Conservation (phyloP, 2,888 invertebrate genomes). For the Zootermopsis nevadensis region DNA sequence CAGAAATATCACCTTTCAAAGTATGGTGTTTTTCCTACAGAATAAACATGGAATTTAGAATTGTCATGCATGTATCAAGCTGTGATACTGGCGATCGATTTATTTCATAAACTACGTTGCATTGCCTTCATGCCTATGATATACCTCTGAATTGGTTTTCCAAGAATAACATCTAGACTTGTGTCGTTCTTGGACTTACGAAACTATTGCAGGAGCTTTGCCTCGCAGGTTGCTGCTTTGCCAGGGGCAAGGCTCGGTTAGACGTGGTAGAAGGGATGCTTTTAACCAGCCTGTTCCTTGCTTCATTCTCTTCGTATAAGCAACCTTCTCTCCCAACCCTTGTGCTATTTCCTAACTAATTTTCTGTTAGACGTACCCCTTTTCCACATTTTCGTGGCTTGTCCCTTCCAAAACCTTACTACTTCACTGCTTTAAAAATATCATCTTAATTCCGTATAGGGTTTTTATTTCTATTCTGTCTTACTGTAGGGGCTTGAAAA, state of each 20-base stretch:
- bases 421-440: neutral
- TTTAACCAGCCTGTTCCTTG: constrained; percentile 39
- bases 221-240: constrained; percentile 33
- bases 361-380: constrained; percentile 39
- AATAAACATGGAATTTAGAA: no score
- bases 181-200: constrained; percentile 2
- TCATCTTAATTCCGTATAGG: neutral
- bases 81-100: no score
- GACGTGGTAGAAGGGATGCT: constrained; percentile 14
- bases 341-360: constrained; percentile 43
- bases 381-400: constrained; percentile 18
- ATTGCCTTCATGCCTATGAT: no score
- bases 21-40: no score
- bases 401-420: neutral
- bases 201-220: constrained; percentile 12
- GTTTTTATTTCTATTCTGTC: no score
- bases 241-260: constrained; percentile 22
- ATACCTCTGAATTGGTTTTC: neutral
- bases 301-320: constrained; percentile 27
- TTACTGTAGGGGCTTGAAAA: no score
- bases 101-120: no score
- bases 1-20: no score
- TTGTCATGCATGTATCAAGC: no score
- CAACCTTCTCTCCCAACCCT: neutral
- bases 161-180: constrained; percentile 6